Conservation (phyloP, 2,888 invertebrate genomes). For the Camptogramma bilineatum region DNA sequence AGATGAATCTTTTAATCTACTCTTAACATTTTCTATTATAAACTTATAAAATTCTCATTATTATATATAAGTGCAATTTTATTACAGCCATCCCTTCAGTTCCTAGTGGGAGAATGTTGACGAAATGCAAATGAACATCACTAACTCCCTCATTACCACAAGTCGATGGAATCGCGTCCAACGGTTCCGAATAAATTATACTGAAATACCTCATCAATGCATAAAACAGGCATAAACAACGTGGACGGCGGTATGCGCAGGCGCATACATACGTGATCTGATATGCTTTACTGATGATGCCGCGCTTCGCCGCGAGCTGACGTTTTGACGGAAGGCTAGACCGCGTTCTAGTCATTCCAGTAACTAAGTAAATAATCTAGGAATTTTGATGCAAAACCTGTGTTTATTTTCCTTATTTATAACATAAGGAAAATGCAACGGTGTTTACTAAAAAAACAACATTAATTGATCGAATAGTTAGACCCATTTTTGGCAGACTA, state of each 20-base stretch:
- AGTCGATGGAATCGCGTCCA: conserved; percentile 28
- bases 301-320: conserved; percentile 17
- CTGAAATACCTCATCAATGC: conserved; percentile 28
- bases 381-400: neutral
- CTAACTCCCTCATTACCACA: conserved; percentile 26
- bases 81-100: neutral
- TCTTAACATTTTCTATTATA: too few species aligned
- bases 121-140: conserved; percentile 23
- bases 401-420: neutral
- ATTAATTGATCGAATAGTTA: too few species aligned
- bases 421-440: too few species aligned
- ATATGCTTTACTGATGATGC: conserved; percentile 25
- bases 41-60: neutral
- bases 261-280: conserved; percentile 25
- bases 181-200: conserved; percentile 36
- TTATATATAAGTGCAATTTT: neutral
- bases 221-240: conserved; percentile 25
- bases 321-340: conserved; percentile 6
- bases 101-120: conserved; percentile 2
- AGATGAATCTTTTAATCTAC: too few species aligned
- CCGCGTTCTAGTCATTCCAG: neutral
- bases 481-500: too few species aligned
- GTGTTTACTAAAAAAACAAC: too few species aligned
- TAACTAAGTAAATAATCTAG: neutral
- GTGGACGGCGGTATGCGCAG: conserved; percentile 18